These are phyloP conservation scores for Bubo bubo DNA, from an alignment of 2,113 vertebrate species.

Conservation along the genomic window DNA sequence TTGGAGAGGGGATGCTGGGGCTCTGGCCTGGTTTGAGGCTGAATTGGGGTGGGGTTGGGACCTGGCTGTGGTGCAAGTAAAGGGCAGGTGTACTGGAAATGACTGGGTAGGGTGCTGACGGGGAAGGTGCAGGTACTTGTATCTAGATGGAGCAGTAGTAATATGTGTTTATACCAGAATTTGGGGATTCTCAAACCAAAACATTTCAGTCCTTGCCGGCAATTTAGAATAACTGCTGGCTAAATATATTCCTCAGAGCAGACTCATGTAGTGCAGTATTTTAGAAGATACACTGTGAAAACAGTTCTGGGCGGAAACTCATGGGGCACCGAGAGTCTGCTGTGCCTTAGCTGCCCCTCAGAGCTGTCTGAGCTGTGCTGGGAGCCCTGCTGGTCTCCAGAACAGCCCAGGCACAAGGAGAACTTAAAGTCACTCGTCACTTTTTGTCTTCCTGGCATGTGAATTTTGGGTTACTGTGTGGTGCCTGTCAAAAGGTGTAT, in stretches of 20 bases:
- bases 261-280: neutral
- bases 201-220: neutral
- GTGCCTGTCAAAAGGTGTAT: neutral
- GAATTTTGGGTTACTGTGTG: neutral
- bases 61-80: neutral
- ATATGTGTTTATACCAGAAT: neutral
- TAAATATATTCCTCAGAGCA: neutral
- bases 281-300: neutral
- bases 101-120: neutral
- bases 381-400: neutral
- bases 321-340: rapidly evolving
- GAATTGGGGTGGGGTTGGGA: neutral
- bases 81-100: neutral
- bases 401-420: neutral
- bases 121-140: neutral
- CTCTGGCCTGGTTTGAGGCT: neutral
- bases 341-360: neutral
- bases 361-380: neutral
- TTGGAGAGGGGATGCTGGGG: neutral
- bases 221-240: neutral
- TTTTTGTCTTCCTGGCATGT: neutral
- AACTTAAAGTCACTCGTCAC: neutral
- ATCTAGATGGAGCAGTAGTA: rapidly evolving
- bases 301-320: neutral
- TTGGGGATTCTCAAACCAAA: neutral